phyloP scores from a whole-genome alignment of 2,113 vertebrate species.

The Sinocyclocheilus maitianheensis region DNA sequence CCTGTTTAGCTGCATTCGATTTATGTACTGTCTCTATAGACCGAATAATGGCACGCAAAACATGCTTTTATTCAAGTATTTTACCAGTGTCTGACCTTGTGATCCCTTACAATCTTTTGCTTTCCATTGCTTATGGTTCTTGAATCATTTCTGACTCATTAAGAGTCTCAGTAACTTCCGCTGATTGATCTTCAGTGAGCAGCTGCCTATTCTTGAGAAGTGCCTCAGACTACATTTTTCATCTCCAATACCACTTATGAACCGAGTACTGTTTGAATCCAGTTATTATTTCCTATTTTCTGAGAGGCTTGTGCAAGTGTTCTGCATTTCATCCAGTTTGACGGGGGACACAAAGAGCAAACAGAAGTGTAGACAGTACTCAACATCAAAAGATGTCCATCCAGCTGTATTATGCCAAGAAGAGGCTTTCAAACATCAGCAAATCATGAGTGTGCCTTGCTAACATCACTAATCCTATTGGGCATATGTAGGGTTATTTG shows the following conservation, averaged over 20 bases:
- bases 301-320: conserved; percentile 7
- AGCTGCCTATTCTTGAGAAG: background rate
- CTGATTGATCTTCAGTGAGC: background rate
- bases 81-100: background rate
- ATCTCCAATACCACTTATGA: background rate
- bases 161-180: background rate
- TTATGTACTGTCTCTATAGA: background rate
- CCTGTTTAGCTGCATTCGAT: background rate
- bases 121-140: conserved; percentile 18
- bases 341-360: background rate
- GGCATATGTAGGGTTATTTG: background rate
- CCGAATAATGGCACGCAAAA: background rate
- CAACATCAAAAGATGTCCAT: conserved; percentile 18
- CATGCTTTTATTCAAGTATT: background rate
- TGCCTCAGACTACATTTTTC: background rate
- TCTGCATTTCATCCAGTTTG: background rate
- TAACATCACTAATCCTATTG: background rate
- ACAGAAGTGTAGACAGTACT: conserved; percentile 10
- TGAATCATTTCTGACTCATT: background rate
- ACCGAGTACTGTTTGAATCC: background rate
- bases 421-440: conserved; percentile 7
- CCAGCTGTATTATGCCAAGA: background rate
- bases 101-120: background rate
- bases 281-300: conserved; percentile 3
- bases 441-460: background rate